phyloP scores from a whole-genome alignment of 2,113 vertebrate genomes.

The Albula glossodonta region DNA sequence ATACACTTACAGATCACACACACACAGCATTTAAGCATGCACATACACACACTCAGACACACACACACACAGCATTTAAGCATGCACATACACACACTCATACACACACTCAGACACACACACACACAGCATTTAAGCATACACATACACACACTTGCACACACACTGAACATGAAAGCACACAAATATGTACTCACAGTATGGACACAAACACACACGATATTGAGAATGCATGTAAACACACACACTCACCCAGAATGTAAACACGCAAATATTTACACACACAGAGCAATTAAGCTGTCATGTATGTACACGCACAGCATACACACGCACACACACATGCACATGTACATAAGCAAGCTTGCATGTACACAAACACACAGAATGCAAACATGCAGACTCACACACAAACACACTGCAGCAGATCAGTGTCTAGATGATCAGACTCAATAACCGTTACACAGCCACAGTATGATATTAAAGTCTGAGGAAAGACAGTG shows the following conservation, averaged over 20 bases:
- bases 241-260: background rate
- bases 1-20: background rate
- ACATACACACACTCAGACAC: background rate
- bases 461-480: too few relatives aligned
- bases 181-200: too few relatives aligned
- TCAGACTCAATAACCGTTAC: too few relatives aligned
- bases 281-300: background rate
- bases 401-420: background rate
- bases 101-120: background rate
- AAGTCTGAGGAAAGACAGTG: too few relatives aligned
- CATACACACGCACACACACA: background rate
- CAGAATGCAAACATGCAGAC: background rate
- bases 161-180: too few relatives aligned
- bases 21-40: background rate
- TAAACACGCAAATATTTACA: background rate
- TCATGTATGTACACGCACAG: too few relatives aligned
- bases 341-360: background rate
- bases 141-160: background rate
- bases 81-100: background rate
- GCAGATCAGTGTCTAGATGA: background rate
- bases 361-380: background rate
- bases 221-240: background rate
- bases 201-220: too few relatives aligned
- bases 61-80: background rate
- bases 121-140: background rate